Evolutionary conservation across 2,797 vertebrate genomes (phyloP), one percentile per base, ranked within the genome.

Genomic region (Sebastes vulpes): DNA sequence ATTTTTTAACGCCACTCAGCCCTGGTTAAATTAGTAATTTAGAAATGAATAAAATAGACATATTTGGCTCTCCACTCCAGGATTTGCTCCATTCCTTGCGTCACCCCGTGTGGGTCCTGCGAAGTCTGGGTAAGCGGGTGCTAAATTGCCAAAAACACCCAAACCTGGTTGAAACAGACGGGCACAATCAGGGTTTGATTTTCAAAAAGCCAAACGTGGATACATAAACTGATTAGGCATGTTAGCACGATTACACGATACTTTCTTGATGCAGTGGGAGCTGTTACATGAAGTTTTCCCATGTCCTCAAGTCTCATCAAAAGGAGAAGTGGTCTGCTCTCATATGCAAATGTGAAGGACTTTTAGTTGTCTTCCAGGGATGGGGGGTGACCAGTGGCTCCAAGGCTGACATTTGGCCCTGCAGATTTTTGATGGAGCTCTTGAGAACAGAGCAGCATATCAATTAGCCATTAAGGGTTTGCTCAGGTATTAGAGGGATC

Each of bases 381-480:
- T 14, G 21, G 18, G n/a, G 79, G 63, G 61, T 10, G 71, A 79
- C 80, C 65, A 60, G 60, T 70, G 60, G 71, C 71, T 87, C 83
- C 56, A 77, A 77, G 80, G 82, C 76, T 93, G 91, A 92, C 87
- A 91, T 92, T 90, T 87, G 92, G 82, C 90, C 87, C 89, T 73
- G 78, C 74, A 81, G 86, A 87, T 85, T 91, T 90, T 72, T 92
- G 86, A 91, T 90, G 79, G 83, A 85, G 88, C 91, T 92, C 86
- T 54, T 73, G 85, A 90, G 88, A 93, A 90, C 82, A 91, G 88
- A 79, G 71, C 80, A 90, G 93, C 89, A 93, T 94, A 93, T 96
- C 94, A 96, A 96, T 95, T 94, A 93, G 92, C 81, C 81, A 93
- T 95, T 93, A 93, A 88, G 84, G 92, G 88, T 94, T 93, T 93